Evolutionary conservation across 2,113 vertebrate genomes (phyloP), one percentile per base, ranked within the genome.

Genomic region (Passer montanus): DNA sequence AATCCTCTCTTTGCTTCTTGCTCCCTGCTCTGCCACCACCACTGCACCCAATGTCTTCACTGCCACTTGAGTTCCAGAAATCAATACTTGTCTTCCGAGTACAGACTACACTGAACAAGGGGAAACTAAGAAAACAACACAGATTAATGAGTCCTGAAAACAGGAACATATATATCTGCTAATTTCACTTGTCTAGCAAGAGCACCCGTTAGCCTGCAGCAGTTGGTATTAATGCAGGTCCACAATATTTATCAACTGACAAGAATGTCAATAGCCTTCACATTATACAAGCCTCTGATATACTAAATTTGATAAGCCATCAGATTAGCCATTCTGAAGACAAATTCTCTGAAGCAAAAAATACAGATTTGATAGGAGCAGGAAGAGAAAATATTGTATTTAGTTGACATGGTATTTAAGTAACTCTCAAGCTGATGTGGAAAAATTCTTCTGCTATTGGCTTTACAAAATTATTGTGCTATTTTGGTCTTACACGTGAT

Each of bases 141-240:
- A 70, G 80, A 90, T 96, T 94, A 96, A 94, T 72, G 94, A 92
- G 64, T 64, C 76, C 73, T 90, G 90, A 88, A 92, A 90, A 91
- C 20, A 89, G 26, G 44, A 90, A 94, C 83, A 72, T 37, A 58
- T 19, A 49, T 69, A 85, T 91, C 84, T 91, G n/a, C 67, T 90
- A 47, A 64, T 72, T 90, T 63, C 22, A 74, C 88, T 86, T 80
- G 75, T 88, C 67, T 88, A 28, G 39, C 60, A 92, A 84, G 59
- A 88, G 47, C 13, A 68, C 14, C 46, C 58, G 49, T 68, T 80
- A 94, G 60, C 64, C 76, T 90, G 68, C 60, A 94, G 82, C 60
- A 78, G 21, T 11, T 86, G 37, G 55, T 60, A 83, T 74, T 85
- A 79, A 85, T 21, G 28, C 63, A 86, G 55, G 66, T 55, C 47